Evolutionary conservation across 2,113 vertebrate species (phyloP).

Genomic region (Sander vitreus): DNA sequence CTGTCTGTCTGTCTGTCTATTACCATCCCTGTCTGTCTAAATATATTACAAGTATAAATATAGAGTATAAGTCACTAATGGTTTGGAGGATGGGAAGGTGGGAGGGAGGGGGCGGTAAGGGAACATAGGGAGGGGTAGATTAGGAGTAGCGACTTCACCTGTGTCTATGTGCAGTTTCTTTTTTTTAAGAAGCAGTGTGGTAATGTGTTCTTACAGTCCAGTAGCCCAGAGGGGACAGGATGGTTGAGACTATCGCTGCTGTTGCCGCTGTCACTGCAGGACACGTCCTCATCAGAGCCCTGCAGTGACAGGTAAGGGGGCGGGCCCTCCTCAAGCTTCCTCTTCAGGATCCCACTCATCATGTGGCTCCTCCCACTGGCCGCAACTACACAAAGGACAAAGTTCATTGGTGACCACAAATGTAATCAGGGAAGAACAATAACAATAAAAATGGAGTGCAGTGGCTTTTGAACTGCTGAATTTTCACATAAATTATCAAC

Average conservation of each 20-base stretch:
- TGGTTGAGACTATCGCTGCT: slow-evolving; percentile 95
- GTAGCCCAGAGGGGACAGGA: slow-evolving; percentile 88
- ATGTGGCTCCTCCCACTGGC: slow-evolving; percentile 57
- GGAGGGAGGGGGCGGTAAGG: too few relatives aligned
- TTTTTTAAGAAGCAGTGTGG: too few relatives aligned
- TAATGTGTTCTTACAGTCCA: slow-evolving; percentile 87
- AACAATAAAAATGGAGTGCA: neutral
- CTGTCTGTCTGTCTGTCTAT: too few relatives aligned
- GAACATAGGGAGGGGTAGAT: too few relatives aligned
- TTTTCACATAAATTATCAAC: neutral
- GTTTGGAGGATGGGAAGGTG: too few relatives aligned
- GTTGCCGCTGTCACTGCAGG: slow-evolving; percentile 96
- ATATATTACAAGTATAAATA: too few relatives aligned
- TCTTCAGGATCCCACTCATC: slow-evolving; percentile 93
- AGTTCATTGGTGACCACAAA: neutral
- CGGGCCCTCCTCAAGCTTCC: slow-evolving; percentile 92
- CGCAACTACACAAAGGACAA: slow-evolving; percentile 42
- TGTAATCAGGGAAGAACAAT: neutral
- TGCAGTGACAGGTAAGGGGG: slow-evolving; percentile 89
- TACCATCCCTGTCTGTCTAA: too few relatives aligned
- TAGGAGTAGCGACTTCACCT: too few relatives aligned
- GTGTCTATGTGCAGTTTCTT: too few relatives aligned
- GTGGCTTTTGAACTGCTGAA: neutral
- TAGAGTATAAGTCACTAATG: too few relatives aligned
- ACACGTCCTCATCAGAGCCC: slow-evolving; percentile 91